Percentiles rank a stretch among this genome's conserved stretches.
phyloP scores from a whole-genome alignment of 2,888 invertebrate genomes.

The Plebejus anna region DNA sequence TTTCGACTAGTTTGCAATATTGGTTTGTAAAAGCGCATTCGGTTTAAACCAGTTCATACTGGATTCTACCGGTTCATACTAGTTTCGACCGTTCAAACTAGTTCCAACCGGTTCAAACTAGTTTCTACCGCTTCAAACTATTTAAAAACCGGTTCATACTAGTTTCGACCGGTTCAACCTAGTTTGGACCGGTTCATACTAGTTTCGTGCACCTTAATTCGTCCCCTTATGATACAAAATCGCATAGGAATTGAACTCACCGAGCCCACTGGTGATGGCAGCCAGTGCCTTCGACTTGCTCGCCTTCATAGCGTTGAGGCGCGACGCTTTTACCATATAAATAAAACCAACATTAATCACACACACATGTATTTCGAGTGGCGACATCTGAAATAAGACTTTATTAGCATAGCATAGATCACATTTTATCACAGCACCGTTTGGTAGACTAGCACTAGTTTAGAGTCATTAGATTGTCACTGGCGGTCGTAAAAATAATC shows the following conservation, averaged over 20 bases:
- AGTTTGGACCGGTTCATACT: not conserved
- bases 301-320: slow-evolving; percentile 84
- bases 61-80: no score
- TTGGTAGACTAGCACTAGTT: slow-evolving; percentile 50
- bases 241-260: slow-evolving; percentile 83
- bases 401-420: slow-evolving; percentile 58
- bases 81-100: not conserved
- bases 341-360: slow-evolving; percentile 80
- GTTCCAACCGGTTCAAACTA: not conserved
- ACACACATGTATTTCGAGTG: slow-evolving; percentile 67
- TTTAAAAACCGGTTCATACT: no score
- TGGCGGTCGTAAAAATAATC: slow-evolving; percentile 41
- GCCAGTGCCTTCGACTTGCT: slow-evolving; percentile 93
- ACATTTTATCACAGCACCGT: slow-evolving; percentile 56
- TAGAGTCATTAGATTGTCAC: slow-evolving; percentile 51
- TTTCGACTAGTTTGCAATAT: not conserved
- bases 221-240: slow-evolving; percentile 40
- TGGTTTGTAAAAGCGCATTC: not conserved
- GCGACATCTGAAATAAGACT: slow-evolving; percentile 77
- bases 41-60: not conserved
- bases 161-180: not conserved
- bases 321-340: slow-evolving; percentile 83
- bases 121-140: not conserved
- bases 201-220: slow-evolving; percentile 8
- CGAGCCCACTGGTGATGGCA: slow-evolving; percentile 93